Conservation (phyloP, 2,888 invertebrate species). For the Pasiphila rectangulata region DNA sequence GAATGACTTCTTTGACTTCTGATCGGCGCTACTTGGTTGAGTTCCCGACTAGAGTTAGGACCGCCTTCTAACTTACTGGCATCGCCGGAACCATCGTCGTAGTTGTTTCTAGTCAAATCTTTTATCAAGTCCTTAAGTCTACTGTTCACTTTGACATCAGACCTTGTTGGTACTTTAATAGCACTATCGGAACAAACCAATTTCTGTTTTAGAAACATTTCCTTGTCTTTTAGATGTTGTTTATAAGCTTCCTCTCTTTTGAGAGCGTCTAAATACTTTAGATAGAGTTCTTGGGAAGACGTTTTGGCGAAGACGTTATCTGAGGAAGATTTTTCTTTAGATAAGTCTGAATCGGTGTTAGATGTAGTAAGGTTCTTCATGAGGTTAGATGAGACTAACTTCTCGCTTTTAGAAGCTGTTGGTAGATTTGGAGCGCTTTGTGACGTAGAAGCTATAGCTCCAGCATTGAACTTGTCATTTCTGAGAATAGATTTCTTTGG, state of each 20-base stretch:
- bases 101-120: slow-evolving; percentile 70
- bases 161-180: slow-evolving; percentile 41
- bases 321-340: slow-evolving; percentile 57
- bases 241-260: slow-evolving; percentile 65
- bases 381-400: slow-evolving; percentile 38
- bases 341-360: slow-evolving; percentile 62
- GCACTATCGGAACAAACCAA: slow-evolving; percentile 56
- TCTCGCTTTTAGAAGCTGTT: slow-evolving; percentile 48
- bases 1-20: slow-evolving; percentile 65
- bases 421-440: slow-evolving; percentile 72
- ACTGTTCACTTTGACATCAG: slow-evolving; percentile 45
- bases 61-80: slow-evolving; percentile 69
- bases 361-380: slow-evolving; percentile 42
- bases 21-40: slow-evolving; percentile 38
- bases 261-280: slow-evolving; percentile 65
- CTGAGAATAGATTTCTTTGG: slow-evolving; percentile 72
- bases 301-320: slow-evolving; percentile 54
- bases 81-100: slow-evolving; percentile 72
- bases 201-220: slow-evolving; percentile 67
- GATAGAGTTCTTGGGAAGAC: slow-evolving; percentile 68
- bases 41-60: slow-evolving; percentile 44
- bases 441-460: slow-evolving; percentile 61
- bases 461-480: slow-evolving; percentile 61
- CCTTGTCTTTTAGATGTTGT: slow-evolving; percentile 65
- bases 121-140: slow-evolving; percentile 64